These are phyloP conservation scores for Amphimedon queenslandica DNA, from an alignment of 37 sponge, comb jelly and placozoan genomes.

Conservation along the genomic window DNA sequence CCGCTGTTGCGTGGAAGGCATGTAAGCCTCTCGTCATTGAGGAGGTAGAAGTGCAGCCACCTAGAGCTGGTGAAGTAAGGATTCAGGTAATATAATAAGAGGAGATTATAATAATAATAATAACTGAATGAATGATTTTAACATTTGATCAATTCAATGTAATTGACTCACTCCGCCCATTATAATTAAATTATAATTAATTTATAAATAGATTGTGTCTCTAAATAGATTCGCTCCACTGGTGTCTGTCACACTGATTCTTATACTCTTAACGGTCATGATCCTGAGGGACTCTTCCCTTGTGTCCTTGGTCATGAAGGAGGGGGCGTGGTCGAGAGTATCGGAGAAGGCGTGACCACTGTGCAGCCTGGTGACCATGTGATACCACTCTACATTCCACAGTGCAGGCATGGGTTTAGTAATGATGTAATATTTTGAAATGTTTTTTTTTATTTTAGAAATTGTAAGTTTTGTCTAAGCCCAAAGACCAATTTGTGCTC, in stretches of 20 bases:
- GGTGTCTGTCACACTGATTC: slow-evolving; percentile 97
- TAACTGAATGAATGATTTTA: too few relatives aligned
- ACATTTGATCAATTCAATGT: neutral
- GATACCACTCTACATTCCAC: slow-evolving; percentile 95
- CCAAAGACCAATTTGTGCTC: slow-evolving; percentile 91
- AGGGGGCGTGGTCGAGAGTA: slow-evolving; percentile 92
- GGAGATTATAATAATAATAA: too few relatives aligned
- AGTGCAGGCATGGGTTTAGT: slow-evolving; percentile 36
- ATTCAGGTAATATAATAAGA: slow-evolving; percentile 79
- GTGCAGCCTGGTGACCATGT: slow-evolving; percentile 92
- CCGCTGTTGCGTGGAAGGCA: slow-evolving; percentile 95
- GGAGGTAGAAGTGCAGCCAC: slow-evolving; percentile 84
- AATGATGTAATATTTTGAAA: neutral
- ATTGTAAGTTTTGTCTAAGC: slow-evolving; percentile 90
- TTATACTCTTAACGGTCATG: slow-evolving; percentile 77
- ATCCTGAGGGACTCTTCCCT: slow-evolving; percentile 87
- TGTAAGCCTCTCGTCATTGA: slow-evolving; percentile 80
- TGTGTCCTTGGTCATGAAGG: slow-evolving; percentile 93
- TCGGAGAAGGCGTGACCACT: slow-evolving; percentile 88
- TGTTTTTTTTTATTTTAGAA: slow-evolving; percentile 3
- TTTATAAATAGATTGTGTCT: neutral
- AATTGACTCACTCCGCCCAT: too few relatives aligned
- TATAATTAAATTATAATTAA: neutral
- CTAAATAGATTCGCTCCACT: slow-evolving; percentile 49
- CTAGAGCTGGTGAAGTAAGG: slow-evolving; percentile 90